Percentiles rank a stretch among this genome's conserved stretches.
Conservation (phyloP, 1,140 invertebrate genomes). For the Orchestia grillus region DNA sequence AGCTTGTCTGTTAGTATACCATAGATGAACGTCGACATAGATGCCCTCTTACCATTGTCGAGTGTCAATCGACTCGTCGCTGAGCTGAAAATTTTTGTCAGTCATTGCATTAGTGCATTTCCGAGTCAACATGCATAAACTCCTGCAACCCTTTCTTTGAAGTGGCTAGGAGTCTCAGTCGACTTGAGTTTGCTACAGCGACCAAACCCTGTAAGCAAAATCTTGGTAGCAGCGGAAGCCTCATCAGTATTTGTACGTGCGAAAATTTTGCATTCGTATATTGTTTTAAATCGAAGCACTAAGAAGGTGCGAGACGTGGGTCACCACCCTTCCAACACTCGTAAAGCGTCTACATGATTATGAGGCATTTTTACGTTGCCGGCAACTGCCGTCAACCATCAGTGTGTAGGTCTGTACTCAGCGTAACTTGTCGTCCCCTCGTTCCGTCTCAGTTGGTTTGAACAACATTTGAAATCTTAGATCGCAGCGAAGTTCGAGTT, state of each 20-base stretch:
- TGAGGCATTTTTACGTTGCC: not conserved
- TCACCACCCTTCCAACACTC: not conserved
- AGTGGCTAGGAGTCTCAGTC: not conserved
- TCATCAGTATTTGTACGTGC: not conserved
- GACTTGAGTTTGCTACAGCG: not conserved
- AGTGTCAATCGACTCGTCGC: not conserved
- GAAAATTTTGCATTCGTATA: not conserved
- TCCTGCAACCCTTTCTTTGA: not conserved
- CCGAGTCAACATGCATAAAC: too few relatives aligned
- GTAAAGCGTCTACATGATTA: not conserved
- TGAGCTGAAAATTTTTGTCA: not conserved
- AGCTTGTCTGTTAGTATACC: slow-evolving; percentile 52
- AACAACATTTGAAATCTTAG: not conserved
- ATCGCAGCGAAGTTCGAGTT: not conserved
- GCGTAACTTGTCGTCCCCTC: slow-evolving; percentile 30
- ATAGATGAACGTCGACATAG: slow-evolving; percentile 33
- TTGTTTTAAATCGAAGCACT: not conserved
- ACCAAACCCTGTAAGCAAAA: not conserved
- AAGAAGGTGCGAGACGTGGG: not conserved
- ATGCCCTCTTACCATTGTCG: slow-evolving; percentile 14
- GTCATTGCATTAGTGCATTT: not conserved
- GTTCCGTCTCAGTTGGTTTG: not conserved
- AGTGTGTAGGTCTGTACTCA: slow-evolving; percentile 21
- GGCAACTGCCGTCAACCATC: not conserved
- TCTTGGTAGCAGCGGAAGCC: not conserved